phyloP scores from a whole-genome alignment of 1,140 invertebrate genomes.

The Drosophila micromelanica region DNA sequence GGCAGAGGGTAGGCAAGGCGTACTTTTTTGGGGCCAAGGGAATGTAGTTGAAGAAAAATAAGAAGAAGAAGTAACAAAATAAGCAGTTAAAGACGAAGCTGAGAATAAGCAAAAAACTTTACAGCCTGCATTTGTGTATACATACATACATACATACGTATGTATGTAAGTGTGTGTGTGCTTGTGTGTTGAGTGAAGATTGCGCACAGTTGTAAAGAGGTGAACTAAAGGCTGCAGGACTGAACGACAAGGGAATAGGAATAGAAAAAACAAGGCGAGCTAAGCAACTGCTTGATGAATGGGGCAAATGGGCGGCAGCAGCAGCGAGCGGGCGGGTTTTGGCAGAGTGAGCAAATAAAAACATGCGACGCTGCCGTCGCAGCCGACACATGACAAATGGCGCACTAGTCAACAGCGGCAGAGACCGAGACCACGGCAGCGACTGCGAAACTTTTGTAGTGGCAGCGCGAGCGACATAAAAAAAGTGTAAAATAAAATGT shows the following conservation, averaged over 20 bases:
- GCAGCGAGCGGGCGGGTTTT: slow-evolving; percentile 29
- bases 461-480: slow-evolving; percentile 11
- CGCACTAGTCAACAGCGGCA: slow-evolving; percentile 53
- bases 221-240: slow-evolving; percentile 12
- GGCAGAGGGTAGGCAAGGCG: slow-evolving; percentile 21
- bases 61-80: slow-evolving; percentile 11
- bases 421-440: background rate
- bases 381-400: slow-evolving; percentile 78
- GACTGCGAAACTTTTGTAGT: slow-evolving; percentile 29
- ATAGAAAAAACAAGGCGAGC: slow-evolving; percentile 21
- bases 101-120: slow-evolving; percentile 49
- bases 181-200: slow-evolving; percentile 12
- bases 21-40: slow-evolving; percentile 48
- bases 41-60: slow-evolving; percentile 37
- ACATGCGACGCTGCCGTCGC: slow-evolving; percentile 34
- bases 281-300: slow-evolving; percentile 52
- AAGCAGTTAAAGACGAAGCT: slow-evolving; percentile 38
- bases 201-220: slow-evolving; percentile 5
- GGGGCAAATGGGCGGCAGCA: slow-evolving; percentile 29
- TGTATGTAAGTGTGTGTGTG: too few species aligned
- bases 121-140: slow-evolving; percentile 8
- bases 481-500: slow-evolving; percentile 68
- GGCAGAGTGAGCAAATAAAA: slow-evolving; percentile 64
- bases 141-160: too few species aligned
- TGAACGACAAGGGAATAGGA: slow-evolving; percentile 22